Percentiles rank a stretch among this genome's conserved stretches.
Evolutionary conservation across 1,140 invertebrate species (phyloP).

Genomic region (Lasioglossum baleicum): DNA sequence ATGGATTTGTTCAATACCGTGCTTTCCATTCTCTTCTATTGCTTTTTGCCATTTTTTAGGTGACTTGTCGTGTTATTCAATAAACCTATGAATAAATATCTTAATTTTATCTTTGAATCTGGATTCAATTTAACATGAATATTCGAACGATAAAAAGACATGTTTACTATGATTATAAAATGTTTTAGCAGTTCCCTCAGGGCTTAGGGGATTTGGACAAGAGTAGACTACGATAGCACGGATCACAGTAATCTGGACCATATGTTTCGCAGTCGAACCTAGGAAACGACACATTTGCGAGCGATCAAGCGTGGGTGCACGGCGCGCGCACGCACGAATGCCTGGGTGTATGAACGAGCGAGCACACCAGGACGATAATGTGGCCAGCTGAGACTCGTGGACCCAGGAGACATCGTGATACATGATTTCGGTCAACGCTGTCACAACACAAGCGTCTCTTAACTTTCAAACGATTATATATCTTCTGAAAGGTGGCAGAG

Average conservation of each 20-base stretch:
- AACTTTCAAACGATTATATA: constrained; percentile 68
- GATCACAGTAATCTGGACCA: not conserved
- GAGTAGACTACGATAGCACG: too few relatives aligned
- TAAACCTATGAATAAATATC: too few relatives aligned
- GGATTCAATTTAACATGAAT: too few relatives aligned
- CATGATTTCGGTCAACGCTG: constrained; percentile 57
- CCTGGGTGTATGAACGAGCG: not conserved
- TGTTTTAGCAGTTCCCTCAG: too few relatives aligned
- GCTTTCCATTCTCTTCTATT: too few relatives aligned
- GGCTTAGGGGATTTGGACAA: too few relatives aligned
- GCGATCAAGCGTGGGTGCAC: not conserved
- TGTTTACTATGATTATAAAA: too few relatives aligned
- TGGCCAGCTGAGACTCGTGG: constrained; percentile 27
- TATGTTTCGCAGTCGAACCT: constrained; percentile 11
- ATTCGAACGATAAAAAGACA: too few relatives aligned
- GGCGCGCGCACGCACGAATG: not conserved
- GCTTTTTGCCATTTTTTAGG: too few relatives aligned
- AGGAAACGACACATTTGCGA: not conserved
- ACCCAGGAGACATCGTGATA: constrained; percentile 44
- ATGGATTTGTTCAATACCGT: too few relatives aligned
- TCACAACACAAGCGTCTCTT: constrained; percentile 64
- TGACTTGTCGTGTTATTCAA: too few relatives aligned
- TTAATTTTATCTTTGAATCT: too few relatives aligned
- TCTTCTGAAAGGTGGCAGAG: constrained; percentile 40
- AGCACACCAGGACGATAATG: constrained; percentile 30